phyloP scores from a whole-genome alignment of 2,113 vertebrate species.

The Heliornis fulica region DNA sequence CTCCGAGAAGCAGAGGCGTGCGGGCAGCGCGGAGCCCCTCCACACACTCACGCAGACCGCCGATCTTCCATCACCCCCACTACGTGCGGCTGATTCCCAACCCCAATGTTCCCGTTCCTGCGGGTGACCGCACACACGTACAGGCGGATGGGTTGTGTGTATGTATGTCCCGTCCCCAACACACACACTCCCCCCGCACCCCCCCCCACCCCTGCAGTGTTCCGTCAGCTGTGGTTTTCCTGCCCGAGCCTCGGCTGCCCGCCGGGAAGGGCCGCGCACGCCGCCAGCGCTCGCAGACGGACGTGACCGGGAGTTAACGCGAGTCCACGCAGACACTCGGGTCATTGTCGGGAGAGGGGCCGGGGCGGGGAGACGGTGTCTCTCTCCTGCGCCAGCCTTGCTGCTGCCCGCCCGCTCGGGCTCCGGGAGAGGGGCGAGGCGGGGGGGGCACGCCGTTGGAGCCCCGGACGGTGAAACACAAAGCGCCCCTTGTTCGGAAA shows the following conservation, averaged over 20 bases:
- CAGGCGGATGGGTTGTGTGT: neutral
- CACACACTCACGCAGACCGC: too few relatives aligned
- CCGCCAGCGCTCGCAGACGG: neutral
- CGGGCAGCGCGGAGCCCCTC: neutral
- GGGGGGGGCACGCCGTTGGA: fast-evolving
- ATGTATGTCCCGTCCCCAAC: too few relatives aligned
- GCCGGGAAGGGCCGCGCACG: neutral
- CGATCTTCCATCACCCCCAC: neutral
- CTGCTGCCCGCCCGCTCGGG: neutral
- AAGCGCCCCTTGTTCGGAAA: neutral
- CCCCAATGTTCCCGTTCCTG: neutral
- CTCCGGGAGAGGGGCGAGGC: neutral
- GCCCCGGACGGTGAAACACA: neutral
- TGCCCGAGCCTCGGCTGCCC: neutral
- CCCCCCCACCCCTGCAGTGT: neutral
- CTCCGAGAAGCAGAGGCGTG: neutral
- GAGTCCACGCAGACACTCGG: neutral
- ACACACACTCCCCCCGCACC: neutral
- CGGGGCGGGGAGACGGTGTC: neutral
- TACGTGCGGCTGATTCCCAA: neutral
- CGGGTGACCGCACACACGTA: neutral
- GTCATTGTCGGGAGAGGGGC: neutral
- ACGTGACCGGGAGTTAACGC: neutral
- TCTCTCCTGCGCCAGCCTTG: neutral
- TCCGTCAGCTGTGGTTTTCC: neutral